Base-by-base conservation (phyloP, 2,888 invertebrate species). In the Megastigmus dorsalis region DNA sequence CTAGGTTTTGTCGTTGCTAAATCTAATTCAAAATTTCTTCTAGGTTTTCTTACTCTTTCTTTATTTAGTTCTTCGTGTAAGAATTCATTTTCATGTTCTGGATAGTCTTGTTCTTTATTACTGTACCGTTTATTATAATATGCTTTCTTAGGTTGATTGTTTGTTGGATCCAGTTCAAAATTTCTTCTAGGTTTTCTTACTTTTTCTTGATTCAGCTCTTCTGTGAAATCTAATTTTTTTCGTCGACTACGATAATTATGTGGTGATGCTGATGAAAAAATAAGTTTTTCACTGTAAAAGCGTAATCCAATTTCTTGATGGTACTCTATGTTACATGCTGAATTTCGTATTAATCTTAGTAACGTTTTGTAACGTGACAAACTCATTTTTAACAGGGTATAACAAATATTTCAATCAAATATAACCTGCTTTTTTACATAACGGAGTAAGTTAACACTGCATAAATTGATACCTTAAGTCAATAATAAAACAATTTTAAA, bases 241-340 rank as follows among this genome's bases (percentile, higher is more conserved):
- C 28, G 1, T 2, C n/a, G n/a, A 10, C 2, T 26, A 10, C 4
- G 20, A 13, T 7, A 1, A 2, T 68, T 33, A 6, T 65, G 59
- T 7, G 74, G 70, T 13, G 74, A 50, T 6, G 20, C 26, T 7
- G 74, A 75, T 26, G 15, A 15, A 26, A 63, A 65, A 10, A 55
- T 13, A n/a, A 72, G 9, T 28, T 69, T 59, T 7, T n/a, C 43
- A 5, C 30, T 30, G 9, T 55, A 70, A 36, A n/a, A 50, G 23
- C 65, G 20, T 2, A 9, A 3, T 15, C n/a, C 48, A 18, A 54
- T 26, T 30, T 38, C 36, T 4, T 63, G 26, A 38, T 15, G 33
- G 18, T 1, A 38, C 4, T 66, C 18, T 2, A 2, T 0, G 43
- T n/a, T 66, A 5, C 18, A 23, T 15, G 18, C 20, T 9, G 59